phyloP scores from a whole-genome alignment of 2,797 vertebrate genomes.

The Xerus rutilus region DNA sequence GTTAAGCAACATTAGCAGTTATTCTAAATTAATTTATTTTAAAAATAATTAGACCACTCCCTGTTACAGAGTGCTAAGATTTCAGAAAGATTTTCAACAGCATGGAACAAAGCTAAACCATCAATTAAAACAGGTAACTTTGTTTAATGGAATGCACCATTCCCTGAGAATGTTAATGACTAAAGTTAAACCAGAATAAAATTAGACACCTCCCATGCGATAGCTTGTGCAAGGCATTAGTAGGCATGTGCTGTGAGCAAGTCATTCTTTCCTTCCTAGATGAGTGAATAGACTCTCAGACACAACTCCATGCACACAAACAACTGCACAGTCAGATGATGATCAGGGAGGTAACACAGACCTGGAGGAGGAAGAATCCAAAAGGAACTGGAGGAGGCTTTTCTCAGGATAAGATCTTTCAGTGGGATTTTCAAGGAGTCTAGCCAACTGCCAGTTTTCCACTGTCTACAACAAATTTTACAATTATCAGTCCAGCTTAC shows the following conservation, averaged over 20 bases:
- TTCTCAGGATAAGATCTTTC: neutral
- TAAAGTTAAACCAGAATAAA: slow-evolving; percentile 23
- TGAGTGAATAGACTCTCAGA: neutral
- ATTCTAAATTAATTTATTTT: slow-evolving; percentile 34
- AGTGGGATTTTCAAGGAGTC: neutral
- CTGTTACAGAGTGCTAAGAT: neutral
- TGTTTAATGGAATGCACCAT: slow-evolving; percentile 15
- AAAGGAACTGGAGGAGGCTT: neutral
- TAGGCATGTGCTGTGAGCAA: neutral
- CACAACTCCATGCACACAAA: neutral
- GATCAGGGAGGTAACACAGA: neutral
- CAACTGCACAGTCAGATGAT: neutral
- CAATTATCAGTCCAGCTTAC: neutral
- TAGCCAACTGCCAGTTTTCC: neutral
- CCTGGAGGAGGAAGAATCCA: neutral
- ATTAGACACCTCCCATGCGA: neutral
- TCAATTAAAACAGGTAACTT: neutral
- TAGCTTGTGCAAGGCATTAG: neutral
- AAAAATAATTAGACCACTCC: neutral
- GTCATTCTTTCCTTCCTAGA: neutral
- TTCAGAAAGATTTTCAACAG: slow-evolving; percentile 43
- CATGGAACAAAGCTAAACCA: neutral
- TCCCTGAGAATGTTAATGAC: neutral
- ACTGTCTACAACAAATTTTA: neutral
- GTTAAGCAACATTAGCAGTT: neutral